Base-by-base conservation (phyloP, 2,113 vertebrate species). In the Cynocephalus volans region DNA sequence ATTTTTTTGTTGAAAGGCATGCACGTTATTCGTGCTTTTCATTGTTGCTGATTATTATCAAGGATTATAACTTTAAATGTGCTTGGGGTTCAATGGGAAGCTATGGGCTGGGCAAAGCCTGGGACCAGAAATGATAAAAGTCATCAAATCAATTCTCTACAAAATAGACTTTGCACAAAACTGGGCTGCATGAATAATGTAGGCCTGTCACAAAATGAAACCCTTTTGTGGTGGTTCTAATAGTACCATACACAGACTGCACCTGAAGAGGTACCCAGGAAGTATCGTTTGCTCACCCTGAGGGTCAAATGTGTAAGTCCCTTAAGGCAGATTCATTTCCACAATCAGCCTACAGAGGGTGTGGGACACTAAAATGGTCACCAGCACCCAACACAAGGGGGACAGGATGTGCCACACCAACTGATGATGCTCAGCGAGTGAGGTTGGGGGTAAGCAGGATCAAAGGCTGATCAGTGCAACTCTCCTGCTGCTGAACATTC, bases 401-500 rank as follows among this genome's bases (percentile, higher is more conserved):
- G 13, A 72, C 0, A 21, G 45, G 69, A 18, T 2, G 0, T 8
- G 31, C 23, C n/a, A 8, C 2, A 31, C 41, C 13, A 24, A 50
- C 6, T 7, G 0, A 23, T 5, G 15, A 17, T 8, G 9, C 14
- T 28, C 0, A 1, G 11, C 23, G 4, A 21, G 31, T 8, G 3
- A 3, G 48, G 31, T 1, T 10, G 18, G 15, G 41, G 41, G 41
- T 41, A 41, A 41, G 41, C 41, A 41, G 41, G 41, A 41, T 41
- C 41, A 41, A 41, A 31, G 45, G 31, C 23, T 0, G 8, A 54
- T 52, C 4, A n/a, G n/a, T 4, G 12, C 5, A 14, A 10, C 50
- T 81, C 79, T n/a, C 28, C n/a, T 26, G 18, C 21, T 17, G 45
- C 21, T 50, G 17, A 24, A 60, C 15, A 48, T 5, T 18, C 28